Percentiles rank a stretch among this genome's conserved stretches.
Evolutionary conservation across 2,113 vertebrate genomes (phyloP).

Genomic region (Parotia lawesii): DNA sequence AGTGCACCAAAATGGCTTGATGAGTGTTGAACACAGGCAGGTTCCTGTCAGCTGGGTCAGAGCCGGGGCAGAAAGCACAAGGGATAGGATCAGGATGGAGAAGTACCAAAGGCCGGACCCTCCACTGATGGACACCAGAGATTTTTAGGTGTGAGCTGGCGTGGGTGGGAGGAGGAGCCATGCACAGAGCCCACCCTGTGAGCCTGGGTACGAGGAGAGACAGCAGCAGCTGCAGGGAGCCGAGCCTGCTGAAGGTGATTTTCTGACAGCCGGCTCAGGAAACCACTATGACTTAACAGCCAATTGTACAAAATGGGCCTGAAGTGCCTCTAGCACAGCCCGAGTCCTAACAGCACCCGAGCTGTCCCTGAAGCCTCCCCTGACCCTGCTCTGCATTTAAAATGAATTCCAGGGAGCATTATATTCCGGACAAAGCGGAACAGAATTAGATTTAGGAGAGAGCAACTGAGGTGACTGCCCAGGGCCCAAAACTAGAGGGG

Average conservation of each 20-base stretch:
- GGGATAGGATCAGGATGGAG: not conserved
- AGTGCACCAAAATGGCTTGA: not conserved
- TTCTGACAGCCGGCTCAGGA: not conserved
- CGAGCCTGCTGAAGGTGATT: not conserved
- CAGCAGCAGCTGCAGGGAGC: not conserved
- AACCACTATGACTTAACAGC: not conserved
- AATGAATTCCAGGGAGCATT: slow-evolving; percentile 42
- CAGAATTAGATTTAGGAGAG: slow-evolving; percentile 41
- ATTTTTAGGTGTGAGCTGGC: not conserved
- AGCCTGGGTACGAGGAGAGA: not conserved
- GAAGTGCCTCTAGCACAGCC: not conserved
- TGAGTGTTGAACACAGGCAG: not conserved
- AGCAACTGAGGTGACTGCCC: slow-evolving; percentile 30
- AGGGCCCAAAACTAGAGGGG: not conserved
- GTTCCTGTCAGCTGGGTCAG: not conserved
- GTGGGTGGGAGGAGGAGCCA: not conserved
- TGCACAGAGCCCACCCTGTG: not conserved
- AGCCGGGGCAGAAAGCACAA: not conserved
- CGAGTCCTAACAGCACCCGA: not conserved
- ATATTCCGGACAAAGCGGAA: slow-evolving; percentile 11
- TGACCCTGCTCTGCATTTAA: slow-evolving; percentile 48
- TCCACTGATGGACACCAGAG: not conserved
- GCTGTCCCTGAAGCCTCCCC: not conserved
- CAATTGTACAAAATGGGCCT: not conserved
- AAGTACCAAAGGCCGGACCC: not conserved